Evolutionary conservation across 2,113 vertebrate species (phyloP).

Genomic region (Gobio gobio): DNA sequence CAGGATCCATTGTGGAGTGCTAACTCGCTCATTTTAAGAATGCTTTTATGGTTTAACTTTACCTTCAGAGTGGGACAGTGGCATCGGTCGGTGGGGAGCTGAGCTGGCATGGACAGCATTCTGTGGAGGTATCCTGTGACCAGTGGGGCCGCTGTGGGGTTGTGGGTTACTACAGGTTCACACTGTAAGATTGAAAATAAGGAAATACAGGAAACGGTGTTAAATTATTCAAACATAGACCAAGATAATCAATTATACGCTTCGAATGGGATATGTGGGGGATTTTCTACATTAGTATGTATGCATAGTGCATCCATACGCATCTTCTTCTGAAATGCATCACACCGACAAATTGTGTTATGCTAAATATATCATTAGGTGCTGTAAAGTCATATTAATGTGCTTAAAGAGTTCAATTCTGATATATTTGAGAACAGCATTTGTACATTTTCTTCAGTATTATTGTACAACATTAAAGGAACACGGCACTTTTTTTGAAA

Average conservation of each 20-base stretch:
- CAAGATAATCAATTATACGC: slow-evolving; percentile 3
- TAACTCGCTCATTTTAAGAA: slow-evolving; percentile 27
- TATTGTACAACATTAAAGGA: too few relatives aligned
- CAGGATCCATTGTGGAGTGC: background rate
- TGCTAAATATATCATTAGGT: background rate
- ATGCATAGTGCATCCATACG: background rate
- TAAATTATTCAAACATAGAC: background rate
- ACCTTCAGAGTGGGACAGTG: slow-evolving; percentile 87
- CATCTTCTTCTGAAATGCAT: background rate
- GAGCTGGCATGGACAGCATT: slow-evolving; percentile 73
- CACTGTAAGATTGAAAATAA: slow-evolving; percentile 75
- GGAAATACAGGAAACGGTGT: slow-evolving; percentile 53
- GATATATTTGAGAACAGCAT: background rate
- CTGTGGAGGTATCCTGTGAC: slow-evolving; percentile 71
- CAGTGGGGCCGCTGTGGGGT: slow-evolving; percentile 72
- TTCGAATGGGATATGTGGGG: background rate
- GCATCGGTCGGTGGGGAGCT: slow-evolving; percentile 78
- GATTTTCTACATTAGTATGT: background rate
- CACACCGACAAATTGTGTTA: background rate
- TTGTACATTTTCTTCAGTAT: background rate
- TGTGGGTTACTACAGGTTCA: slow-evolving; percentile 69
- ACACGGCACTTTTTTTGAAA: too few relatives aligned
- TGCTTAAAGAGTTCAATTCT: too few relatives aligned
- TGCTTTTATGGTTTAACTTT: slow-evolving; percentile 61
- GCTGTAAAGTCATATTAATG: background rate